Evolutionary conservation across 2,888 invertebrate species (phyloP), one percentile per base, ranked within the genome.

Genomic region (Cepaea hortensis): DNA sequence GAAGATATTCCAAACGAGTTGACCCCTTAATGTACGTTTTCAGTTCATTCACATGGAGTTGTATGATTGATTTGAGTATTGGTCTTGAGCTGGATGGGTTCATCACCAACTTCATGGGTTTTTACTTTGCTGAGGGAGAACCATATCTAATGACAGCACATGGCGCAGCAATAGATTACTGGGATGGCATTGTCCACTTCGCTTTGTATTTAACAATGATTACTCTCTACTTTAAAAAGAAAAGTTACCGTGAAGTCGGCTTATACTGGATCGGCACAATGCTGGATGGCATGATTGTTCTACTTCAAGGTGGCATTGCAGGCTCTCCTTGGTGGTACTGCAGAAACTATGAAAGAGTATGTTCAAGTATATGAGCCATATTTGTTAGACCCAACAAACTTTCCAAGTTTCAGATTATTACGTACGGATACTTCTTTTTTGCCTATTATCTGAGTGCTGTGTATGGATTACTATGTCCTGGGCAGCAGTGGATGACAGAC

Each of bases 211-310:
- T 93, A n/a, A 88, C 91, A 61, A 92, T 94, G 90, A 88, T 93
- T 18, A 83, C 86, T 75, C 89, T 91, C 55, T 90, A 87, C 70
- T 88, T 90, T 48, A 76, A 86, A 68, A 83, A 81, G 35, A 89
- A 89, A 85, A 91, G 91, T 73, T 93, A 92, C 88, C 87, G 93
- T 61, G 89, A 91, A 46, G 91, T 93, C 15, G 93, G 93, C 3
- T 89, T 94, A n/a, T 94, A 92, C 89, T 94, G 94, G 94, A 91
- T 91, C 76, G 94, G 94, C 2, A 94, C 94, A 35, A 93, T 94
- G 15, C 89, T 91, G 55, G 91, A 94, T 86, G 93, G 93, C 87
- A 91, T 94, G 91, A 89, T 94, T 61, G 93, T 94, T 11, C 90
- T 94, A 48, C 87, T 94, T 81, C 90, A 91, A 35, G 94, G 94